phyloP scores from a whole-genome alignment of 1,140 invertebrate genomes.

The Caenorhabditis elegans region DNA sequence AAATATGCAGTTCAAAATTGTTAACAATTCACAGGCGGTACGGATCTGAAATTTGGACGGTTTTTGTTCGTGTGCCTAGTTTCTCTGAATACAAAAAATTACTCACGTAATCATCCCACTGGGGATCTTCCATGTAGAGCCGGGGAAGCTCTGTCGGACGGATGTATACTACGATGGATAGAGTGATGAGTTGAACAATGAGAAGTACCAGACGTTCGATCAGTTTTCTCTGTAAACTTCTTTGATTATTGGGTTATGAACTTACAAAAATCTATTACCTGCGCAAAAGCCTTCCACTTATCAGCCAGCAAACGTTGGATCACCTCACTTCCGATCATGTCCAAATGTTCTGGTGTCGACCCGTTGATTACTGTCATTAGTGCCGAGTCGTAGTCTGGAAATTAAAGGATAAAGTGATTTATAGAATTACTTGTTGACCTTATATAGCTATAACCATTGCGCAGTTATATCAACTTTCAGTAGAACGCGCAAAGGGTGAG shows the following conservation, averaged over 20 bases:
- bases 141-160: constrained; percentile 73
- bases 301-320: constrained; percentile 93
- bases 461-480: no score
- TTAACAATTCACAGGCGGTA: constrained; percentile 80
- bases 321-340: constrained; percentile 97
- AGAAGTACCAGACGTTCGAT: constrained; percentile 83
- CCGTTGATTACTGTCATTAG: constrained; percentile 96
- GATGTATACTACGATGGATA: constrained; percentile 86
- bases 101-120: constrained; percentile 67
- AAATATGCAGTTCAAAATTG: constrained; percentile 79
- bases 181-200: constrained; percentile 79
- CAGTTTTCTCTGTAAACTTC: constrained; percentile 80
- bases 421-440: no score
- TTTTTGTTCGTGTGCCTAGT: neutral
- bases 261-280: no score
- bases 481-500: no score
- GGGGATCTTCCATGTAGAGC: constrained; percentile 68
- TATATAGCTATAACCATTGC: no score
- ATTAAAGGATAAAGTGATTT: no score
- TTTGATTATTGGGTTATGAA: no score
- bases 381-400: constrained; percentile 93
- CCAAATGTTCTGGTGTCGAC: constrained; percentile 89
- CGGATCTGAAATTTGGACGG: constrained; percentile 69
- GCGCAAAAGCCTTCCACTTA: constrained; percentile 98
- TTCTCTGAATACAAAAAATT: neutral